These are phyloP conservation scores for Polymixis flavicincta DNA, from an alignment of 2,888 invertebrate genomes.

Conservation along the genomic window DNA sequence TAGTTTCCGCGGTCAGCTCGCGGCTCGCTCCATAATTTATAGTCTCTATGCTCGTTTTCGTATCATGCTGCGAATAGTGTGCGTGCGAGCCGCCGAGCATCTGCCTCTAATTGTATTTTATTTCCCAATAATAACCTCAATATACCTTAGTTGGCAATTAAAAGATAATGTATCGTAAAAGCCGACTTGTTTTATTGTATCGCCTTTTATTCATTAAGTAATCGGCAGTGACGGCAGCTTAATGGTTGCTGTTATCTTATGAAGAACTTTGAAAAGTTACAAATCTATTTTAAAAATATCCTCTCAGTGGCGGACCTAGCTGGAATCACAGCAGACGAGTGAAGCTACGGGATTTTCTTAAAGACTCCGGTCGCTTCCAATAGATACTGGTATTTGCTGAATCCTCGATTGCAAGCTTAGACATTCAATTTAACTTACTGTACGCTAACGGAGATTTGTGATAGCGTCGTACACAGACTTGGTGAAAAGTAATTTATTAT, in stretches of 20 bases:
- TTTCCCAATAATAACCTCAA: conserved; percentile 31
- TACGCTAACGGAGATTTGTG: conserved; percentile 81
- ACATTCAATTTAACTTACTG: conserved; percentile 87
- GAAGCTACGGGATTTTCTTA: conserved; percentile 82
- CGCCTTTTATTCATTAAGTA: conserved; percentile 17
- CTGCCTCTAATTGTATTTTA: conserved; percentile 50
- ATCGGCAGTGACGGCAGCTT: background rate
- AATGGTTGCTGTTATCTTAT: conserved; percentile 3
- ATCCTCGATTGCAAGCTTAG: conserved; percentile 84
- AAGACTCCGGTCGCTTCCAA: conserved; percentile 82
- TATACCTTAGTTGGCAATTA: conserved; percentile 27
- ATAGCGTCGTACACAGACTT: conserved; percentile 72
- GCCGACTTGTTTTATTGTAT: background rate
- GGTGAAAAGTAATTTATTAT: conserved; percentile 68
- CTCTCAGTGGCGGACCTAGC: conserved; percentile 50
- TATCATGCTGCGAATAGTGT: conserved; percentile 40
- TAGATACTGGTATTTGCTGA: conserved; percentile 85
- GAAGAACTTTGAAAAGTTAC: conserved; percentile 24
- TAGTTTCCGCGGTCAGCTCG: conserved; percentile 61
- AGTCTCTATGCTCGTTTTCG: conserved; percentile 23
- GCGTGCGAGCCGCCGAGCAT: conserved; percentile 27
- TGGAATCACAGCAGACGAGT: conserved; percentile 72
- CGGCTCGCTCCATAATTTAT: conserved; percentile 46
- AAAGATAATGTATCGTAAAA: conserved; percentile 17
- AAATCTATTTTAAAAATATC: conserved; percentile 59